Evolutionary conservation across 2,888 invertebrate species (phyloP), one percentile per base, ranked within the genome.

Genomic region (Magallana nippona): DNA sequence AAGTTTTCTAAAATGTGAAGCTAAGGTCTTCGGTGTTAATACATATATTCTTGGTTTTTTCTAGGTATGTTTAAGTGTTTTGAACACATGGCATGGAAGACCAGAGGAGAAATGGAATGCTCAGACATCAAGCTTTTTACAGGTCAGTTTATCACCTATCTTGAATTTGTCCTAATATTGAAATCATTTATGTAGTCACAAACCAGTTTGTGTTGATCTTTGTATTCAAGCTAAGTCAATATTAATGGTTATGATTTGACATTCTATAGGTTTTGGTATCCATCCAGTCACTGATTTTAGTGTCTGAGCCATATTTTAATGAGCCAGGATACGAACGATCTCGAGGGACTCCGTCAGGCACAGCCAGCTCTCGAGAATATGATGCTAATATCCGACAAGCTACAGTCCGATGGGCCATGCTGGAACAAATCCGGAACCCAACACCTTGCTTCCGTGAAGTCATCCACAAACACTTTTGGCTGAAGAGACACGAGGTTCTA

Each of bases 51-150:
- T 82, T 60, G 78, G 32, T 84, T 77, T 83, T 83, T 87, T 87
- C 15, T 85, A 94, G 94, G 94, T 95, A 22, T 98, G 98, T 94
- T 96, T 98, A 93, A 98, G 98, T 89, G 97, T 98, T 88, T 95
- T 98, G 88, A 98, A 98, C 95, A 98, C 98, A 2, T 98, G 98
- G 98, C 98, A 98, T 94, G 98, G 98, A 10, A 95, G 98, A 82
- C 98, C 98, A 44, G 98, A 98, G 95, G 98, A 98, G 95, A 98
- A 98, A 94, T 98, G 98, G 98, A 98, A 98, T 95, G 97, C 98
- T 86, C 97, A 98, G 94, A 98, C 98, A 0, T 98, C 98, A 78
- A 98, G 98, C 94, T 98, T 98, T 93, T 95, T 98, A 78, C 95
- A 95, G 92, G 95, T 95, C 90, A 82, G 85, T 82, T 8, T 15